Evolutionary conservation across 2,797 vertebrate species (phyloP).

Genomic region (Chrysocyon brachyurus): DNA sequence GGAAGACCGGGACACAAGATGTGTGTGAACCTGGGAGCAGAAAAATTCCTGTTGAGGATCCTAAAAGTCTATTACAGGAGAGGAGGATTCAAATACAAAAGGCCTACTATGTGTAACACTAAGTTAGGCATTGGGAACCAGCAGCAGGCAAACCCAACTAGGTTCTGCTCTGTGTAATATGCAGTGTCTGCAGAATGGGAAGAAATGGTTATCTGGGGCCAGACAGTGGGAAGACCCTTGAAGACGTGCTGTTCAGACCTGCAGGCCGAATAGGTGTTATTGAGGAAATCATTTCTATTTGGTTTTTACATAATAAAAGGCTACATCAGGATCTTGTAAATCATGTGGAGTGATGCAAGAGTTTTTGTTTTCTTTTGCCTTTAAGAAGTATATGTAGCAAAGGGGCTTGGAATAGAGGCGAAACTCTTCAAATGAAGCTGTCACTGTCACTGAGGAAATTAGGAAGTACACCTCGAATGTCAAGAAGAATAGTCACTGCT

Average conservation of each 20-base stretch:
- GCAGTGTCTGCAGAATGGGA: fast-evolving
- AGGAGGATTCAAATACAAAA: neutral
- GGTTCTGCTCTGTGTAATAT: neutral
- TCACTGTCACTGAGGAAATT: neutral
- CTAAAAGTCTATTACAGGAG: neutral
- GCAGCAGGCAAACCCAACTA: neutral
- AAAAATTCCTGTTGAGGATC: neutral
- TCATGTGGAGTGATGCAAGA: neutral
- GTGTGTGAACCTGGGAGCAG: neutral
- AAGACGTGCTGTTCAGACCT: neutral
- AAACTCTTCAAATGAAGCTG: neutral
- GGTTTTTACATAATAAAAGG: neutral
- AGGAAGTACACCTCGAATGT: neutral
- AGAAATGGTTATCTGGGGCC: neutral
- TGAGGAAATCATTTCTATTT: neutral
- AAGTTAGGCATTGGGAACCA: fast-evolving
- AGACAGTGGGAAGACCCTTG: neutral
- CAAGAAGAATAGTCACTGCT: neutral
- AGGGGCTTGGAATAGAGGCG: neutral
- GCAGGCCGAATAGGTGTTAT: neutral
- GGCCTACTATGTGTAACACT: neutral
- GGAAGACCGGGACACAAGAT: fast-evolving
- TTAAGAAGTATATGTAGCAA: neutral
- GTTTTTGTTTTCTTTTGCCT: neutral
- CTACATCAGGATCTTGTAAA: neutral